phyloP scores from a whole-genome alignment of 2,113 vertebrate species.

The Microcebus tavaratra region DNA sequence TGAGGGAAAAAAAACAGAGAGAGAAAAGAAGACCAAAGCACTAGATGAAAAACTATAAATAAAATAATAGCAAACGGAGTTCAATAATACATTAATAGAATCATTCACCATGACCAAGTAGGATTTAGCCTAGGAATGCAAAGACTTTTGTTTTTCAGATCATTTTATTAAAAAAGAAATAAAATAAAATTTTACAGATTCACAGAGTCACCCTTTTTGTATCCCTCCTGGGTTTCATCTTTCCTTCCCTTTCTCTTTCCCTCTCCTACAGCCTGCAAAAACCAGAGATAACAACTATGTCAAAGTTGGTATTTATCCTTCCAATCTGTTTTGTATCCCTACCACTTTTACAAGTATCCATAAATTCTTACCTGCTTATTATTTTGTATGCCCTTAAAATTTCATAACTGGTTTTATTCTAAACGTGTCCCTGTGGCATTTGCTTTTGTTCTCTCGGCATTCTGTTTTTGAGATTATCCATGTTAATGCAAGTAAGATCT shows the following conservation, averaged over 20 bases:
- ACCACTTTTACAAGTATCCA: not conserved
- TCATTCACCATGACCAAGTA: constrained; percentile 50
- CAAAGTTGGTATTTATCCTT: not conserved
- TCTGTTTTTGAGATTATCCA: not conserved
- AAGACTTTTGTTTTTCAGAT: constrained; percentile 30
- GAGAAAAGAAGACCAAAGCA: not conserved
- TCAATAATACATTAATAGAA: constrained; percentile 65
- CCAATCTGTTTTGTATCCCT: not conserved
- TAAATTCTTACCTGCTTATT: constrained; percentile 19
- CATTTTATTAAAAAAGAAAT: constrained; percentile 59
- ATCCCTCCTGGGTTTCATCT: not conserved
- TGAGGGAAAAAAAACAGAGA: too few relatives aligned
- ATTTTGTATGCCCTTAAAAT: constrained; percentile 1
- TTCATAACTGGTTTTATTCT: not conserved
- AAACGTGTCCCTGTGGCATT: not conserved
- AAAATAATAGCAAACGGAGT: constrained; percentile 61
- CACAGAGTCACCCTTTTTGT: not conserved
- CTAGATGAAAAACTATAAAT: constrained; percentile 64
- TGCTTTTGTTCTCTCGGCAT: not conserved
- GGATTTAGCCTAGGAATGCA: constrained; percentile 45
- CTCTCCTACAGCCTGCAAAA: not conserved
- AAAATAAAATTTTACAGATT: constrained; percentile 12
- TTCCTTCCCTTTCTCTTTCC: not conserved
- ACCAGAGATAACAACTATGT: not conserved
- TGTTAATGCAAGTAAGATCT: not conserved